Conservation (phyloP, 2,113 vertebrate species). For the Gadus chalcogrammus region DNA sequence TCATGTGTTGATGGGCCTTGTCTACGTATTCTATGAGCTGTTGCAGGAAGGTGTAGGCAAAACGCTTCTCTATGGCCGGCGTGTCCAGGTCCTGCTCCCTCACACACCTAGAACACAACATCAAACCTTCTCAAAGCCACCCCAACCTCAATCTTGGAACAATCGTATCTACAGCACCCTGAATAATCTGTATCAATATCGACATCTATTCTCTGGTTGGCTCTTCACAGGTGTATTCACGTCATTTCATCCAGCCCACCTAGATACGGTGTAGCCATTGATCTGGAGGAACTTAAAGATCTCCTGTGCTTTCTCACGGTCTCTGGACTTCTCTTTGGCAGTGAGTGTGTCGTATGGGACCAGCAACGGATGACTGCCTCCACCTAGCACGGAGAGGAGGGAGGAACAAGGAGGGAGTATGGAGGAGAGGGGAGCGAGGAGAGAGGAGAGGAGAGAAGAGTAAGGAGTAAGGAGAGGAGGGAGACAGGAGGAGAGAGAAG, state of each 20-base stretch:
- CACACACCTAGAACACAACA: constrained; percentile 72
- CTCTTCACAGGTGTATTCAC: background rate
- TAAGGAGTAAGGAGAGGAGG: no score
- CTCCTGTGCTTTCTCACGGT: constrained; percentile 93
- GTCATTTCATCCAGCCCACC: constrained; percentile 63
- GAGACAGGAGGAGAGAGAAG: no score
- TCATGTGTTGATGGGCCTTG: constrained; percentile 88
- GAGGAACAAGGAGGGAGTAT: background rate
- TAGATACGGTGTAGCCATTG: constrained; percentile 88
- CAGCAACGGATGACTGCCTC: constrained; percentile 90
- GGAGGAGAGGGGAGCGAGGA: no score
- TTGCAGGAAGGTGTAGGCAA: constrained; percentile 93
- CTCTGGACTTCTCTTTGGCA: constrained; percentile 95
- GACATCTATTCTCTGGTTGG: no score
- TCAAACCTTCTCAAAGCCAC: no score
- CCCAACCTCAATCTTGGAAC: no score
- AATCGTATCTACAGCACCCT: no score
- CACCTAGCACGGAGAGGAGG: constrained; percentile 68
- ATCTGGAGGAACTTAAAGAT: constrained; percentile 96
- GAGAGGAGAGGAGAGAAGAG: no score
- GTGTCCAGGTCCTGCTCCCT: constrained; percentile 91
- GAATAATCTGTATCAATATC: no score
- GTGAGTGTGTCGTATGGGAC: constrained; percentile 95
- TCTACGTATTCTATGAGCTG: constrained; percentile 92
- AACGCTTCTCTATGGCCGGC: constrained; percentile 93